Conservation (phyloP, 2,888 invertebrate genomes). For the Drosophila engyochracea region DNA sequence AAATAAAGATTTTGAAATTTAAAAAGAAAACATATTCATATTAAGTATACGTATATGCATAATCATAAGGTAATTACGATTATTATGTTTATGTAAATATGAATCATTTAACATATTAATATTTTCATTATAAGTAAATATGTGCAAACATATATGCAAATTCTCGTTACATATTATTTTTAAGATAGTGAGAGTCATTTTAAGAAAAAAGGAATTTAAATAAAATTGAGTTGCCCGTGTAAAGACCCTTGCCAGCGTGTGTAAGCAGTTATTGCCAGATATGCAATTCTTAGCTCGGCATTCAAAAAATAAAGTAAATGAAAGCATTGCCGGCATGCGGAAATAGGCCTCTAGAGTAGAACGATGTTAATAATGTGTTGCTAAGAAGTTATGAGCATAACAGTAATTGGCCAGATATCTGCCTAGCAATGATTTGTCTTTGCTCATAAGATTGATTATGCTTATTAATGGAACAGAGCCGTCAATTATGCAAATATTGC, state of each 20-base stretch:
- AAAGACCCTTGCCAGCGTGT: background rate
- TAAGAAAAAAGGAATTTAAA: background rate
- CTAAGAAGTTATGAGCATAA: background rate
- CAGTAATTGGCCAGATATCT: background rate
- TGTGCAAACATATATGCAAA: no score
- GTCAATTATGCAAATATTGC: slow-evolving; percentile 6
- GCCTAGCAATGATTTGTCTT: slow-evolving; percentile 8
- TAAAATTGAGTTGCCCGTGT: background rate
- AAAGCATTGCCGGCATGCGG: background rate
- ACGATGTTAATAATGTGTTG: background rate
- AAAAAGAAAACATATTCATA: background rate
- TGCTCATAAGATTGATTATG: slow-evolving; percentile 34
- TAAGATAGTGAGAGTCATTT: background rate
- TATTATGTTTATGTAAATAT: background rate
- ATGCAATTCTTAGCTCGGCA: background rate
- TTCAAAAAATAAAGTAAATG: background rate
- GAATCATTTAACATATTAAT: background rate
- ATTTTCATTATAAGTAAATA: background rate
- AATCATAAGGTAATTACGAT: background rate
- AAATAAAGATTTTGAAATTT: background rate
- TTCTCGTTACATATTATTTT: background rate
- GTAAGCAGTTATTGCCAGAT: background rate
- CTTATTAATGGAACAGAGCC: slow-evolving; percentile 8
- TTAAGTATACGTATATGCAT: background rate
- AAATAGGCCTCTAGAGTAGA: background rate